Conservation (phyloP, 2,113 vertebrate genomes). For the Corythaixoides concolor region DNA sequence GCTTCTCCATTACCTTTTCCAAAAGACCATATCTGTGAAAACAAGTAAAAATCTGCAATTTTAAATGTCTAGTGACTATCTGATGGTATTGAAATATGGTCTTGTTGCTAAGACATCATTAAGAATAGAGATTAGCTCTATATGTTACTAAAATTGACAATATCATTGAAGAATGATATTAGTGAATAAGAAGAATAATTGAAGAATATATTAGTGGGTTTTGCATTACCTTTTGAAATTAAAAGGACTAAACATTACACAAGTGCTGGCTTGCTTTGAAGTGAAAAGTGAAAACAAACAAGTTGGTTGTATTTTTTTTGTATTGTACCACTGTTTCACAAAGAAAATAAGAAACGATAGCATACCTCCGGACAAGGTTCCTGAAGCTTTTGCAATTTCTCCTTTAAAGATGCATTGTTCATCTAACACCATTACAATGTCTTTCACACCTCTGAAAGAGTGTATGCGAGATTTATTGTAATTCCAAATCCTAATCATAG, state of each 20-base stretch:
- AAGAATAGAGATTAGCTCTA: neutral
- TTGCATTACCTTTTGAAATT: neutral
- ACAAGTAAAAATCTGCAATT: neutral
- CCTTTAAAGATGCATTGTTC: slow-evolving; percentile 88
- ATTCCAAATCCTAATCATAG: slow-evolving; percentile 97
- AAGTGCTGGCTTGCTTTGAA: neutral
- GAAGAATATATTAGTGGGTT: neutral
- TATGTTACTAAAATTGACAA: neutral
- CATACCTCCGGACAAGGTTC: slow-evolving; percentile 90
- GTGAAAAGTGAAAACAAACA: neutral
- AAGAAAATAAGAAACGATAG: neutral
- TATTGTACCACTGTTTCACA: neutral
- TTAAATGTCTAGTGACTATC: neutral
- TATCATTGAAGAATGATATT: neutral
- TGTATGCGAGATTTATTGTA: slow-evolving; percentile 99
- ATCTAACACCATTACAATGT: slow-evolving; percentile 88
- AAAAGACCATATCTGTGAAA: neutral
- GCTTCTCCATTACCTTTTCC: neutral
- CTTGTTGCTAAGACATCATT: neutral
- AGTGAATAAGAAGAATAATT: neutral
- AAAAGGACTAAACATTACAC: neutral
- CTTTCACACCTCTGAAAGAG: slow-evolving; percentile 91
- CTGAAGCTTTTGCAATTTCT: slow-evolving; percentile 97
- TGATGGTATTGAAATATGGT: neutral
- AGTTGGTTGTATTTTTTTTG: neutral